These are phyloP conservation scores for Amblyopsis rosae DNA, from an alignment of 2,113 vertebrate genomes.

Conservation along the genomic window DNA sequence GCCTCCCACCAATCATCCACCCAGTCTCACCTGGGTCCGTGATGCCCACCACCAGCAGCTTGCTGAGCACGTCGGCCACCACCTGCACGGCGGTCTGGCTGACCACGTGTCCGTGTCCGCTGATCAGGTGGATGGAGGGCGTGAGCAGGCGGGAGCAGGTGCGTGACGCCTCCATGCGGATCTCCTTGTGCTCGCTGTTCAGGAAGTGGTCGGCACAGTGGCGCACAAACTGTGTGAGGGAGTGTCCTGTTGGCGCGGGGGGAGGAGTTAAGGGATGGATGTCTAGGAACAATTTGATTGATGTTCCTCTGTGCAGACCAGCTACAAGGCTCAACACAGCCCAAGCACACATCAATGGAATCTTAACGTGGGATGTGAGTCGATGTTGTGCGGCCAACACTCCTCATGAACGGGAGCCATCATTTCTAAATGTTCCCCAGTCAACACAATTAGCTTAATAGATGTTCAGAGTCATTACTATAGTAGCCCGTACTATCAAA, in stretches of 20 bases:
- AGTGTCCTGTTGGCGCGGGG: slow-evolving; percentile 82
- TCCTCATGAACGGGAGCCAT: no score
- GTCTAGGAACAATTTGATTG: not conserved
- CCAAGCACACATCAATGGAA: no score
- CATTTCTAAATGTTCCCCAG: no score
- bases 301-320: no score
- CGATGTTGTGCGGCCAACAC: no score
- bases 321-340: no score
- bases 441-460: no score
- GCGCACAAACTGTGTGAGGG: slow-evolving; percentile 98
- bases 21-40: slow-evolving; percentile 90
- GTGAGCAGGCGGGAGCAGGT: slow-evolving; percentile 95
- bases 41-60: slow-evolving; percentile 95
- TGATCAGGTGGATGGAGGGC: slow-evolving; percentile 93
- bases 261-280: not conserved
- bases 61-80: slow-evolving; percentile 97
- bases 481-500: no score
- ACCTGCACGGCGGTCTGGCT: slow-evolving; percentile 98
- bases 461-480: no score
- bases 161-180: slow-evolving; percentile 95
- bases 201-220: slow-evolving; percentile 98
- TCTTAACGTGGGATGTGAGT: no score
- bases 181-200: slow-evolving; percentile 97
- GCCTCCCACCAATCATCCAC: no score
- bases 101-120: slow-evolving; percentile 90